Evolutionary conservation across 1,140 invertebrate genomes (phyloP).

Genomic region (Zaprionus vittiger): DNA sequence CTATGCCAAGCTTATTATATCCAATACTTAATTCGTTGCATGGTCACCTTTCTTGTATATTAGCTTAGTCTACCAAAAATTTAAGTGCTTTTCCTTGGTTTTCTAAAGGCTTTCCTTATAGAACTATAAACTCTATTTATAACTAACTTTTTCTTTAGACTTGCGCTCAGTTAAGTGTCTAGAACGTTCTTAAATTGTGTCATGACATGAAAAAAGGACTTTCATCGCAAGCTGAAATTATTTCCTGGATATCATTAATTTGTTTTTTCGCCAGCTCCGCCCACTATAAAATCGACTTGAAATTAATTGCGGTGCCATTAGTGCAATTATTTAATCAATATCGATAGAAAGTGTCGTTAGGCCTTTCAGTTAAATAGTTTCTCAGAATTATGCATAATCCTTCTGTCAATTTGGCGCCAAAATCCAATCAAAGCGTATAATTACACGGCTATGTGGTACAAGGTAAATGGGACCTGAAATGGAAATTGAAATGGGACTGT

Average conservation of each 20-base stretch:
- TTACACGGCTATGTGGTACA: neutral
- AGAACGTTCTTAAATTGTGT: no score
- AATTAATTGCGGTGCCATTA: neutral
- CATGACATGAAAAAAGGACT: no score
- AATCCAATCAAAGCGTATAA: constrained; percentile 34
- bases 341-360: neutral
- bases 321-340: constrained; percentile 19
- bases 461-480: neutral
- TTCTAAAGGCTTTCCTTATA: no score
- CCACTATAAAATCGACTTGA: neutral
- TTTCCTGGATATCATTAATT: neutral
- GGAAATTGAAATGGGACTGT: neutral
- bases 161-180: no score
- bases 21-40: no score
- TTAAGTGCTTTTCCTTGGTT: no score
- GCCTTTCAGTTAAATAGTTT: neutral
- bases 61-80: no score
- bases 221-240: no score
- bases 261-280: neutral
- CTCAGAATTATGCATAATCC: neutral
- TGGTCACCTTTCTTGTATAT: no score
- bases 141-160: no score
- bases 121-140: no score
- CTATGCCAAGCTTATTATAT: no score
- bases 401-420: constrained; percentile 36